phyloP scores from a whole-genome alignment of 2,888 invertebrate species.

The Eilema depressum region DNA sequence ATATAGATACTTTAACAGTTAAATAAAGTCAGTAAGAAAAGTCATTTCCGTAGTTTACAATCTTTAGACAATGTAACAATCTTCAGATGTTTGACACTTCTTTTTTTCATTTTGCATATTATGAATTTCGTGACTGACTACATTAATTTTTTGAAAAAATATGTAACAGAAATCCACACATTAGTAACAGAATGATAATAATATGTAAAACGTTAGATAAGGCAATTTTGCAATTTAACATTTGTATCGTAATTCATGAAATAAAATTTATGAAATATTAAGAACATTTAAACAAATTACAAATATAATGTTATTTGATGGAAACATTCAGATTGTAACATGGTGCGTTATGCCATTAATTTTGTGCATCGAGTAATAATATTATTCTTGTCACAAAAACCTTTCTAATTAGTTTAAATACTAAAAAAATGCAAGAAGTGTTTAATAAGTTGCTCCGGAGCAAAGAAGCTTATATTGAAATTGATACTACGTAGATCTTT shows the following conservation, averaged over 20 bases:
- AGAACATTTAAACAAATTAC: neutral
- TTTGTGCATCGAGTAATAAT: neutral
- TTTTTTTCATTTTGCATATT: neutral
- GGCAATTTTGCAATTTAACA: too few relatives aligned
- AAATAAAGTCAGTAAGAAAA: neutral
- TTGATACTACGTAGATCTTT: neutral
- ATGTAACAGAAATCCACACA: neutral
- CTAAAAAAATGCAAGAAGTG: neutral
- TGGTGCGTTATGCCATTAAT: neutral
- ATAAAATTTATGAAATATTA: too few relatives aligned
- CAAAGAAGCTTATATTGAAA: neutral
- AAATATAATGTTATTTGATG: neutral
- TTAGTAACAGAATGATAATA: neutral
- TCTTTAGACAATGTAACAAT: neutral
- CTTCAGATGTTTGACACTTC: neutral
- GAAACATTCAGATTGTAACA: neutral
- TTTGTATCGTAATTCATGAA: too few relatives aligned
- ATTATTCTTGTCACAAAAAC: neutral
- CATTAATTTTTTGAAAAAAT: neutral
- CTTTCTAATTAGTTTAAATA: neutral
- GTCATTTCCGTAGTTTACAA: neutral
- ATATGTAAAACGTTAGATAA: too few relatives aligned
- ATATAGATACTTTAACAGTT: neutral
- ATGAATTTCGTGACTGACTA: neutral
- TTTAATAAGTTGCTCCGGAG: neutral